These are phyloP conservation scores for Caenorhabditis angaria DNA, from an alignment of 2,888 invertebrate species.

Conservation along the genomic window DNA sequence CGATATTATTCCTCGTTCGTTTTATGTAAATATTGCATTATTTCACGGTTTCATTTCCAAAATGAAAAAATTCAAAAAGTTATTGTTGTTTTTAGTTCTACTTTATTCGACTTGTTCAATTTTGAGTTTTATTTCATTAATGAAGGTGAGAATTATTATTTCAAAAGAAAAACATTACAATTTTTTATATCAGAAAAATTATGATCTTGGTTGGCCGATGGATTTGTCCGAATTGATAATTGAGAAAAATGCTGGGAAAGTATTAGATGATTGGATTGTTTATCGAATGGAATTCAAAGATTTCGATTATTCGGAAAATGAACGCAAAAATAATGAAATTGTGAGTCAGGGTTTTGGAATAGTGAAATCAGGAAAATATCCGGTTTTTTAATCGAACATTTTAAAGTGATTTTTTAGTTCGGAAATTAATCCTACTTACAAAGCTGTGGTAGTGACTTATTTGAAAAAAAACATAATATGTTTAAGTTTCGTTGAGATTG, in stretches of 20 bases:
- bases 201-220: conserved; percentile 3
- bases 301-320: neutral
- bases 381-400: neutral
- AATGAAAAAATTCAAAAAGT: too few relatives aligned
- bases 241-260: neutral
- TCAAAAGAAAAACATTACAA: neutral
- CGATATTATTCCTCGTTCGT: too few relatives aligned
- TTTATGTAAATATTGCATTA: too few relatives aligned
- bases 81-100: too few relatives aligned
- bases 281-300: neutral
- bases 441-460: neutral
- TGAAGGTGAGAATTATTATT: neutral
- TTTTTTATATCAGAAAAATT: conserved; percentile 1
- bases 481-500: neutral
- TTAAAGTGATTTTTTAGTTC: too few relatives aligned
- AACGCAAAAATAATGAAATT: neutral
- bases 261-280: neutral
- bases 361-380: neutral
- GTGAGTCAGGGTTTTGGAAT: neutral
- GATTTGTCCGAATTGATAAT: neutral
- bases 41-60: too few relatives aligned
- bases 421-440: neutral
- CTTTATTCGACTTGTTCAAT: too few relatives aligned
- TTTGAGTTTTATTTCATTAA: too few relatives aligned
- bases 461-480: neutral